These are phyloP conservation scores for Leiothrix lutea DNA, from an alignment of 2,113 vertebrate species.

Conservation along the genomic window DNA sequence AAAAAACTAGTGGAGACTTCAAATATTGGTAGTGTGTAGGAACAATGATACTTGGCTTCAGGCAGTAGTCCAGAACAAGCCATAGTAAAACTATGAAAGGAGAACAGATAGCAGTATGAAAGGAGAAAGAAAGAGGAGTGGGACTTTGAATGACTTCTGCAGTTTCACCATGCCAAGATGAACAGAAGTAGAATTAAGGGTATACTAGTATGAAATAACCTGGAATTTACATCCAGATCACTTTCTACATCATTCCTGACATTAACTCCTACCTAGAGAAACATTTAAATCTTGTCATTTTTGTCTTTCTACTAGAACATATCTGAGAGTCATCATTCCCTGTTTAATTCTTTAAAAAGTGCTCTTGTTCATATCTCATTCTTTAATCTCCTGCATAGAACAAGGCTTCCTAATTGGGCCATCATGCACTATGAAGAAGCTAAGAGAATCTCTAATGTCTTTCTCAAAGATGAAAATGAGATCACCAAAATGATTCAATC, in stretches of 20 bases:
- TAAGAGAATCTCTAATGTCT: not conserved
- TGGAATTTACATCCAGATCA: not conserved
- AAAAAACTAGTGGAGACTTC: not conserved
- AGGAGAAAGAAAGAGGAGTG: not conserved
- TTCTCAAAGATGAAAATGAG: not conserved
- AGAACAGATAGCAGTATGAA: not conserved
- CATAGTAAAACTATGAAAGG: not conserved
- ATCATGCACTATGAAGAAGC: not conserved
- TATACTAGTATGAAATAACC: not conserved
- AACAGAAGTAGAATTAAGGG: not conserved
- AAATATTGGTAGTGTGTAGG: not conserved
- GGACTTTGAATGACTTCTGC: not conserved
- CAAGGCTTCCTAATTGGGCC: not conserved
- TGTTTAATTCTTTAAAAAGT: not conserved
- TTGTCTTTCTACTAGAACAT: not conserved
- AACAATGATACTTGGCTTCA: not conserved
- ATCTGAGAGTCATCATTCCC: not conserved
- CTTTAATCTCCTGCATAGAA: not conserved
- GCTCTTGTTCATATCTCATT: not conserved
- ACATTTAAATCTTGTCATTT: not conserved
- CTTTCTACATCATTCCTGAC: not conserved
- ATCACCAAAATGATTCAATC: not conserved
- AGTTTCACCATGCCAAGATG: not conserved
- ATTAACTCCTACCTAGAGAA: not conserved
- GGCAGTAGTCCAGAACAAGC: not conserved